Evolutionary conservation across 2,797 vertebrate genomes (phyloP).

Genomic region (Cossypha heuglini): DNA sequence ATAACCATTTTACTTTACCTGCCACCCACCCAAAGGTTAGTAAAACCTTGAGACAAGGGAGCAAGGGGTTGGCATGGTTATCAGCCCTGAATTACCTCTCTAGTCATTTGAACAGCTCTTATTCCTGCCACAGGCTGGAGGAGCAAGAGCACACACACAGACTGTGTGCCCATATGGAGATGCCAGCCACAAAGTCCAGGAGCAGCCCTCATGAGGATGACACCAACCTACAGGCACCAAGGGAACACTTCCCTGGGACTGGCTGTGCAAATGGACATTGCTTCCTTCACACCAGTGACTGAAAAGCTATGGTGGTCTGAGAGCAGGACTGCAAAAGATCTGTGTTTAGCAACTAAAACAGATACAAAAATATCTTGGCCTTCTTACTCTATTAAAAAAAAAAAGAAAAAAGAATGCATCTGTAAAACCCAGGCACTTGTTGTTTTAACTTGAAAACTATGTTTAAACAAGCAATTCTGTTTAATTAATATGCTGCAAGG

Average conservation of each 20-base stretch:
- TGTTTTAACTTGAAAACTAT: neutral
- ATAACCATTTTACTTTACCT: neutral
- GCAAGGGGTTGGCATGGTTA: neutral
- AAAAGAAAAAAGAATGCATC: neutral
- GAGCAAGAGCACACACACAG: neutral
- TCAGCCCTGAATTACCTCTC: neutral
- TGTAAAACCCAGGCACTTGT: neutral
- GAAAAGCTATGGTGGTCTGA: neutral
- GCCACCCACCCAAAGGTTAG: neutral
- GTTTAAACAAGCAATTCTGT: neutral
- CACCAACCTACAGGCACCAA: neutral
- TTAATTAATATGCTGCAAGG: slow-evolving; percentile 24
- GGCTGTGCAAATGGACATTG: neutral
- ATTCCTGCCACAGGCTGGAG: neutral
- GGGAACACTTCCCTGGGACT: accelerated
- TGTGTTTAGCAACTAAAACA: neutral
- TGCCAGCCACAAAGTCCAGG: neutral
- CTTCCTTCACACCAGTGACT: neutral
- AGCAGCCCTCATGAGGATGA: neutral
- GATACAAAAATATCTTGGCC: neutral
- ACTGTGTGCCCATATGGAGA: neutral
- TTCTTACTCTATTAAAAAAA: neutral
- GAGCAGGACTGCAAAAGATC: neutral
- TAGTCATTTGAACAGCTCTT: neutral
- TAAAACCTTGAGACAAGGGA: neutral